A percentile compares a stretch with the other conserved stretches of the same genome.
Evolutionary conservation across 2,888 invertebrate species (phyloP).

Genomic region (Chloroclysta siterata): DNA sequence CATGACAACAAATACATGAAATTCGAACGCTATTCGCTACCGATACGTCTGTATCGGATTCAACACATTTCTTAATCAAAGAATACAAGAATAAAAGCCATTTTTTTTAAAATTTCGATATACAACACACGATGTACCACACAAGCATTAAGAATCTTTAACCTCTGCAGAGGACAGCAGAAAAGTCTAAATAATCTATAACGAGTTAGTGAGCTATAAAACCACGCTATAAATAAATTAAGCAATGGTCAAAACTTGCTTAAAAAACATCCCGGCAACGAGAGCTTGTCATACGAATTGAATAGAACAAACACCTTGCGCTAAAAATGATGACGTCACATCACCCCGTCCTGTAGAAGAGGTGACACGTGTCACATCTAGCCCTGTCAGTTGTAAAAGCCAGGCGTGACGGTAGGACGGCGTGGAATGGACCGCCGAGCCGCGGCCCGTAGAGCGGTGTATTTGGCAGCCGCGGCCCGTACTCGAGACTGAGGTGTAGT

Average conservation of each 20-base stretch:
- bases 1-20: background rate
- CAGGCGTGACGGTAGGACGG: slow-evolving; percentile 79
- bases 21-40: no score
- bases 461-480: slow-evolving; percentile 82
- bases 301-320: background rate
- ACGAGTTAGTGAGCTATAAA: no score
- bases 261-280: background rate
- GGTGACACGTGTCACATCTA: slow-evolving; percentile 47
- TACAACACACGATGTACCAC: no score
- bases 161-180: no score
- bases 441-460: slow-evolving; percentile 82
- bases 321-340: slow-evolving; percentile 42
- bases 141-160: no score
- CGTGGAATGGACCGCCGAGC: slow-evolving; percentile 79
- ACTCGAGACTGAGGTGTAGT: slow-evolving; percentile 84
- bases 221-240: no score
- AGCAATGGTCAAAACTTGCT: no score
- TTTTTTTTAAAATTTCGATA: no score
- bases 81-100: no score
- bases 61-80: no score
- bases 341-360: background rate
- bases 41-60: no score
- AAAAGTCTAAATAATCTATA: no score
- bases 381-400: slow-evolving; percentile 62
- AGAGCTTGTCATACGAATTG: background rate